Conservation (phyloP, 2,113 vertebrate species). For the Gorilla gorilla region DNA sequence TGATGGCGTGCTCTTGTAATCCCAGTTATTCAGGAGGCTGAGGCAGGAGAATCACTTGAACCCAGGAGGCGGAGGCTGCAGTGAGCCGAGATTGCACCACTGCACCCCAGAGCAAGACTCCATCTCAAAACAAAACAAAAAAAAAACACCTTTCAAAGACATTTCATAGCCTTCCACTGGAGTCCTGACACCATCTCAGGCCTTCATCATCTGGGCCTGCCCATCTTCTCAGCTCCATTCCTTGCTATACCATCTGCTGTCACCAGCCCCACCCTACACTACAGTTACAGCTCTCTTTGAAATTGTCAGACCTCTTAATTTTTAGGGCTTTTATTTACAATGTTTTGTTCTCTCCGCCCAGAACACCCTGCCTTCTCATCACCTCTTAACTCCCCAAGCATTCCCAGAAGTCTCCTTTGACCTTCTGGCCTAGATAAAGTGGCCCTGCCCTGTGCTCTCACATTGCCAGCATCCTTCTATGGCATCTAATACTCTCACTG, state of each 20-base stretch:
- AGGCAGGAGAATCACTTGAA: too few relatives aligned
- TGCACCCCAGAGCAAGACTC: too few relatives aligned
- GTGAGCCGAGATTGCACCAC: too few relatives aligned
- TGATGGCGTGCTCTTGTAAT: too few relatives aligned
- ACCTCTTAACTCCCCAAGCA: not conserved
- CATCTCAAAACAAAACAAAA: too few relatives aligned
- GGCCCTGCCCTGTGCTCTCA: not conserved
- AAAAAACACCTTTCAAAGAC: not conserved
- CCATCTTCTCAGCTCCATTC: not conserved
- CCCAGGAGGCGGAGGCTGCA: too few relatives aligned
- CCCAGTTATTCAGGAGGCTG: too few relatives aligned
- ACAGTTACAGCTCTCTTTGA: not conserved
- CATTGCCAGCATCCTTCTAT: not conserved
- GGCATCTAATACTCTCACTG: not conserved
- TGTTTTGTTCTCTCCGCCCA: not conserved
- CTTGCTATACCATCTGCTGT: not conserved
- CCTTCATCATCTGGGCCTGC: not conserved
- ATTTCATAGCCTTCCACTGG: not conserved
- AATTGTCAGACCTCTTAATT: not conserved
- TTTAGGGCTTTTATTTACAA: not conserved
- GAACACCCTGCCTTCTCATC: not conserved
- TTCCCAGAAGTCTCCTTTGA: not conserved
- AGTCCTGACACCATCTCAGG: not conserved
- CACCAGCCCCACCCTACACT: not conserved
- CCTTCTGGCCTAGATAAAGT: not conserved